Percentiles rank a stretch among this genome's conserved stretches.
Conservation (phyloP, 2,113 vertebrate species). For the Piprites chloris region DNA sequence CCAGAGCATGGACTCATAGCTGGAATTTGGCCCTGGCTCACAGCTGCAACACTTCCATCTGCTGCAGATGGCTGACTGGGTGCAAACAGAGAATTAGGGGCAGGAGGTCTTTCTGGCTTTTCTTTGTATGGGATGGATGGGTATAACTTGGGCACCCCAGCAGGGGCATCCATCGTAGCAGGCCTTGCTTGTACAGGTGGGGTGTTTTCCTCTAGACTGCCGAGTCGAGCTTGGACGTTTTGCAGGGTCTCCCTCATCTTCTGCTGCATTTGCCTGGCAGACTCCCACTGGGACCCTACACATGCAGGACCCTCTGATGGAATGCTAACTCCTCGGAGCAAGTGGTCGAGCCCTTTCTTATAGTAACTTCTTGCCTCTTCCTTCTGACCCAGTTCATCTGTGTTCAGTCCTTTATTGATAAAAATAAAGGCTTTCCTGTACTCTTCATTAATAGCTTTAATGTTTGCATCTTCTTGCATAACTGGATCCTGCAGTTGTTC, state of each 20-base stretch:
- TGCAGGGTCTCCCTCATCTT: constrained; percentile 93
- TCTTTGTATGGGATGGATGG: constrained; percentile 78
- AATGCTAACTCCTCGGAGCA: constrained; percentile 82
- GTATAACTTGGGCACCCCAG: constrained; percentile 70
- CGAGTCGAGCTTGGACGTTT: constrained; percentile 85
- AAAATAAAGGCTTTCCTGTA: constrained; percentile 87
- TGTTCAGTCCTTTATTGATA: constrained; percentile 85
- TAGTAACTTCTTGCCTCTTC: constrained; percentile 83
- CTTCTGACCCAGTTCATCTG: constrained; percentile 86
- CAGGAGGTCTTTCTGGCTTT: constrained; percentile 64
- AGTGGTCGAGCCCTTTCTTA: constrained; percentile 82
- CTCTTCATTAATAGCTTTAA: constrained; percentile 88
- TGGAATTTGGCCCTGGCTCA: not conserved
- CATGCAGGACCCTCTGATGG: constrained; percentile 73
- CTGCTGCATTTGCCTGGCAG: constrained; percentile 88
- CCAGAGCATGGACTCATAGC: constrained; percentile 18
- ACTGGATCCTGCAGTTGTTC: constrained; percentile 77
- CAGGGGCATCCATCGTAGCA: not conserved
- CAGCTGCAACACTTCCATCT: not conserved
- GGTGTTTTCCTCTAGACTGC: constrained; percentile 76
- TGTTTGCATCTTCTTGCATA: constrained; percentile 78
- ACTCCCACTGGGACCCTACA: constrained; percentile 81
- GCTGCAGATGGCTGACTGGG: constrained; percentile 17
- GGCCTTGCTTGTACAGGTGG: not conserved
- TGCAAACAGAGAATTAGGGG: constrained; percentile 26